phyloP scores from a whole-genome alignment of 2,888 invertebrate genomes.

The Phaonia tiefii region DNA sequence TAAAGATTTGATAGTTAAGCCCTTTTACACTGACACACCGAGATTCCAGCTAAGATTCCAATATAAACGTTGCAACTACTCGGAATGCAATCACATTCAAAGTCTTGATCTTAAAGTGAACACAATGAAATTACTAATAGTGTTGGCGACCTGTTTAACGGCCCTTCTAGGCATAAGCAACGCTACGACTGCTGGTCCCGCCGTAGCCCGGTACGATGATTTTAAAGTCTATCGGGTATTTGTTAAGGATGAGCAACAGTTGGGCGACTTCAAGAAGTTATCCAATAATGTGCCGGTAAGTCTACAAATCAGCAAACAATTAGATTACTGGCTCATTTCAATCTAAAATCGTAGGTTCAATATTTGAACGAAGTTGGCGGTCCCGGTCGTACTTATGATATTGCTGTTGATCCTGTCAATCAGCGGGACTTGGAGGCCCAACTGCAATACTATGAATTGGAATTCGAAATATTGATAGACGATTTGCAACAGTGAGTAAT shows the following conservation, averaged over 20 bases:
- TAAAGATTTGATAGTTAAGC: no score
- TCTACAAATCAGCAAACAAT: conserved; percentile 14
- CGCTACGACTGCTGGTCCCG: not conserved
- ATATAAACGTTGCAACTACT: no score
- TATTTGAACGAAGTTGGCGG: conserved; percentile 70
- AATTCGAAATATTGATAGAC: conserved; percentile 67
- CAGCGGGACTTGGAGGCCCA: conserved; percentile 68
- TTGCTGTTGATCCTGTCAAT: conserved; percentile 70
- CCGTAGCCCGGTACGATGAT: conserved; percentile 68
- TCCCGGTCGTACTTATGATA: conserved; percentile 68
- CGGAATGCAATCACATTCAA: no score
- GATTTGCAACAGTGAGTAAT: conserved; percentile 72
- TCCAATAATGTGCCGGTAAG: conserved; percentile 58
- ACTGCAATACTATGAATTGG: conserved; percentile 67
- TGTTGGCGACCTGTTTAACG: no score
- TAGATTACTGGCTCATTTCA: no score
- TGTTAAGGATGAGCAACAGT: conserved; percentile 68
- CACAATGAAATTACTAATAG: no score
- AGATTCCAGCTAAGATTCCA: no score
- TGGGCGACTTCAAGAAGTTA: conserved; percentile 70
- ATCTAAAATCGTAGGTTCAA: conserved; percentile 63
- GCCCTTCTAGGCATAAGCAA: not conserved
- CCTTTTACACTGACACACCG: no score
- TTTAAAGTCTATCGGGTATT: conserved; percentile 71
- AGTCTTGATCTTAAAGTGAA: no score